Base-by-base conservation (phyloP, 1,140 invertebrate genomes). In the Eurosta solidaginis region DNA sequence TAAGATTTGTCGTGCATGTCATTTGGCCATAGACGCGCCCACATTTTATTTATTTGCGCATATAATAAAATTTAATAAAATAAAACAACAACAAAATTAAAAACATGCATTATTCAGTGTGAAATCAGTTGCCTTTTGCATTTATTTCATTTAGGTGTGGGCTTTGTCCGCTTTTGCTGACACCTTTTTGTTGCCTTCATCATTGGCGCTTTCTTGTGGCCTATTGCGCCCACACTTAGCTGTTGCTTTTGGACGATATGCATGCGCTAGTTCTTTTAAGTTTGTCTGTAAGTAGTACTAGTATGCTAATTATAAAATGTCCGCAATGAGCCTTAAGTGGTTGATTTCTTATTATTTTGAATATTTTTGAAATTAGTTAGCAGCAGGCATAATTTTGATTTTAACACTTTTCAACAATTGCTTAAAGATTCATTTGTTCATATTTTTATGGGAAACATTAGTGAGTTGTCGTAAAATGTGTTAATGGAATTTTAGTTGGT, bases 211-310 rank as follows among this genome's bases (percentile, higher is more conserved):
- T 33, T 22, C 12, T n/a, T 5, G 33, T 42, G 17, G 59, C 59
- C 40, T 68, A 20, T 68, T 68, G 59, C 59, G 59, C 59, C 59
- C 59, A 68, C 59, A 68, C 59, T 40, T n/a, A n/a, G n/a, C n/a
- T n/a, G n/a, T n/a, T n/a, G n/a, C 59, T n/a, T 20, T 68, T 68
- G 4, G 33, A 4, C 36, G 59, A 22, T 33, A 63, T 63, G 33
- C 54, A 9, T 1, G 17, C 59, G 20, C n/a, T n/a, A n/a, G n/a
- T n/a, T n/a, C n/a, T n/a, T n/a, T n/a, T n/a, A n/a, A n/a, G n/a
- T n/a, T n/a, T n/a, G n/a, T n/a, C n/a, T n/a, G 27, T 33, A 29
- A 40, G 59, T 68, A 68, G 59, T 68, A 42, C 59, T 22, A 40
- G 59, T 17, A 40, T 68, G 59, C 59, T 68, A 68, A 68, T 68